These are phyloP conservation scores for Drosophila pseudoananassae DNA, from an alignment of 1,140 invertebrate genomes.

Conservation along the genomic window DNA sequence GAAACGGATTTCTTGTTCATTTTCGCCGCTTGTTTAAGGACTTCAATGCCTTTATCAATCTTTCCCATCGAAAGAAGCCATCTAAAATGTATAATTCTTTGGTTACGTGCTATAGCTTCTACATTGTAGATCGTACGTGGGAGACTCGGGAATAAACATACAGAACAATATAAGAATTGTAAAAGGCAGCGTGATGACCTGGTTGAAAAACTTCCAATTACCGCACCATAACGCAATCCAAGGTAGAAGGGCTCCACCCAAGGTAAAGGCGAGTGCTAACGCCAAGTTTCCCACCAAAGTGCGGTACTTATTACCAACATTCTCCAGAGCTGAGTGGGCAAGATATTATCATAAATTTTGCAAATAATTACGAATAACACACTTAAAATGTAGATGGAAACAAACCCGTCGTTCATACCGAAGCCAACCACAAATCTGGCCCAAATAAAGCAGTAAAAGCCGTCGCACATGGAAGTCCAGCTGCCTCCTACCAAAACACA, in stretches of 20 bases:
- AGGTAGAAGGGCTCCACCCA: constrained; percentile 89
- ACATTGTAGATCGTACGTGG: constrained; percentile 84
- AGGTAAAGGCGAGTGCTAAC: constrained; percentile 91
- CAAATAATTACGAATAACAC: constrained; percentile 60
- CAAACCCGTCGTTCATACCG: constrained; percentile 93
- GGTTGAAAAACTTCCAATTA: constrained; percentile 89
- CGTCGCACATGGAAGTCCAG: constrained; percentile 87
- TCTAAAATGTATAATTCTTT: constrained; percentile 75
- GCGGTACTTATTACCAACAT: constrained; percentile 92
- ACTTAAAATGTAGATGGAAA: constrained; percentile 95
- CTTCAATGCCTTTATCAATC: constrained; percentile 89
- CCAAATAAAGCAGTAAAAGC: constrained; percentile 89
- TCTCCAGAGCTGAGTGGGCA: constrained; percentile 88
- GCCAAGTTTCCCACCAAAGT: constrained; percentile 93
- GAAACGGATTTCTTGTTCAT: constrained; percentile 90
- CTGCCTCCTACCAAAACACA: constrained; percentile 89
- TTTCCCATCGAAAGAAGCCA: constrained; percentile 93
- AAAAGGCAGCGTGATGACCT: constrained; percentile 89
- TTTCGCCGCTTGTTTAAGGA: constrained; percentile 91
- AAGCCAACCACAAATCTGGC: constrained; percentile 92
- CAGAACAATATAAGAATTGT: constrained; percentile 87
- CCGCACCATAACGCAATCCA: constrained; percentile 91
- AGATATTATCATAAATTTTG: background rate
- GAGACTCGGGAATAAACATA: constrained; percentile 91
- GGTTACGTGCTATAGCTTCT: background rate